Evolutionary conservation across 2,113 vertebrate species (phyloP).

Genomic region (Oryzias celebensis): DNA sequence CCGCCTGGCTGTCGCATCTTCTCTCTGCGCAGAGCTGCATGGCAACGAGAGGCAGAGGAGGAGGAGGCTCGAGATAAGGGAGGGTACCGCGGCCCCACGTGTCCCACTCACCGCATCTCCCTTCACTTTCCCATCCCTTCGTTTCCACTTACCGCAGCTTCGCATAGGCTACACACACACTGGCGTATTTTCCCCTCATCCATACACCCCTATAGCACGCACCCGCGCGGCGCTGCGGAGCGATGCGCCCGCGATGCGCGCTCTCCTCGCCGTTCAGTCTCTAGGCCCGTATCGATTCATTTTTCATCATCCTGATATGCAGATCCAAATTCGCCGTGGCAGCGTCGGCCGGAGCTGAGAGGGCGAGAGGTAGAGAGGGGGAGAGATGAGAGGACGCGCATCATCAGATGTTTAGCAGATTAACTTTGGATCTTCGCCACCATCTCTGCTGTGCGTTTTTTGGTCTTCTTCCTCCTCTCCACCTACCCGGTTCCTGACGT

Average conservation of each 20-base stretch:
- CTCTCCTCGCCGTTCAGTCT: slow-evolving; percentile 33
- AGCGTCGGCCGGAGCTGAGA: slow-evolving; percentile 33
- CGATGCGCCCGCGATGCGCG: slow-evolving; percentile 46
- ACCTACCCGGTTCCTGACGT: slow-evolving; percentile 32
- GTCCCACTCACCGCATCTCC: slow-evolving; percentile 61
- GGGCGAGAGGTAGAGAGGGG: slow-evolving; percentile 14
- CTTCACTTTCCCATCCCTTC: slow-evolving; percentile 47
- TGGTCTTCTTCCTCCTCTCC: slow-evolving; percentile 14
- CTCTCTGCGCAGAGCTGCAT: slow-evolving; percentile 56
- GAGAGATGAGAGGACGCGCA: slow-evolving; percentile 59
- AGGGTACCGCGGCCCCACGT: slow-evolving; percentile 71
- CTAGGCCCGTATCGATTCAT: slow-evolving; percentile 44
- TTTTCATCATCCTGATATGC: slow-evolving; percentile 42
- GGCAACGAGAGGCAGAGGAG: slow-evolving; percentile 69
- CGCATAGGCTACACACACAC: slow-evolving; percentile 24
- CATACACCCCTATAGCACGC: slow-evolving; percentile 32
- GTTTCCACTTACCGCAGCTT: slow-evolving; percentile 68
- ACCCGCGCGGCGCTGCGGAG: slow-evolving; percentile 42
- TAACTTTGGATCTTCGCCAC: slow-evolving; percentile 42
- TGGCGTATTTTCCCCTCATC: slow-evolving; percentile 35
- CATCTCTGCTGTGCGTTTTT: slow-evolving; percentile 17
- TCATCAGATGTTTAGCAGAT: slow-evolving; percentile 60
- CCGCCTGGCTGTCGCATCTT: slow-evolving; percentile 48
- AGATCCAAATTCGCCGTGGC: slow-evolving; percentile 27
- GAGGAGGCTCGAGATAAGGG: slow-evolving; percentile 59